These are phyloP conservation scores for Calidris pugnax DNA, from an alignment of 2,113 vertebrate species.

Conservation along the genomic window DNA sequence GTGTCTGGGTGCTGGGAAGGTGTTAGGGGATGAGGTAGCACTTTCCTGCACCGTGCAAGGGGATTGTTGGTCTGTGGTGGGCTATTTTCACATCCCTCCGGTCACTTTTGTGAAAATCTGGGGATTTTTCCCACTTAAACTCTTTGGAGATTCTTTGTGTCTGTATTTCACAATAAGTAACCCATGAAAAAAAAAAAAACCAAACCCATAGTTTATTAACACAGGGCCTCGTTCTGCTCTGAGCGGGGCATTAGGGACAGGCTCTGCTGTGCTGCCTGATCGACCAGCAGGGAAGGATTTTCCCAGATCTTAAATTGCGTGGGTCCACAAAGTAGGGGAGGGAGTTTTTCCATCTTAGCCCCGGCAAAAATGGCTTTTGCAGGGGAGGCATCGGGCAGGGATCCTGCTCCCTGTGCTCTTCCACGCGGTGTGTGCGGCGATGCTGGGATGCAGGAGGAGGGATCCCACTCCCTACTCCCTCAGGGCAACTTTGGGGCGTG, in stretches of 20 bases:
- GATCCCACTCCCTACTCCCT: neutral
- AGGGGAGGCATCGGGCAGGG: neutral
- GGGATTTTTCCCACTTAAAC: neutral
- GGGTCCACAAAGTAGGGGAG: neutral
- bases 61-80: neutral
- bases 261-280: neutral
- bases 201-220: neutral
- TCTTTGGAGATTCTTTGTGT: neutral
- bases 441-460: neutral
- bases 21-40: accelerated
- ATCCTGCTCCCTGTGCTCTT: neutral
- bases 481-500: neutral
- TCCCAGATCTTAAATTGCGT: neutral
- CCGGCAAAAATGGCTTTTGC: neutral
- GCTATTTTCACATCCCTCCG: neutral
- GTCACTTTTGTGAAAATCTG: neutral
- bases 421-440: accelerated
- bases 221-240: neutral
- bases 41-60: accelerated
- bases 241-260: neutral
- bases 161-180: constrained; percentile 13
- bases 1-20: neutral
- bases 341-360: neutral
- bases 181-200: neutral
- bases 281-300: neutral